Evolutionary conservation across 2,113 vertebrate species (phyloP).

Genomic region (Psittacula cyanocephala): DNA sequence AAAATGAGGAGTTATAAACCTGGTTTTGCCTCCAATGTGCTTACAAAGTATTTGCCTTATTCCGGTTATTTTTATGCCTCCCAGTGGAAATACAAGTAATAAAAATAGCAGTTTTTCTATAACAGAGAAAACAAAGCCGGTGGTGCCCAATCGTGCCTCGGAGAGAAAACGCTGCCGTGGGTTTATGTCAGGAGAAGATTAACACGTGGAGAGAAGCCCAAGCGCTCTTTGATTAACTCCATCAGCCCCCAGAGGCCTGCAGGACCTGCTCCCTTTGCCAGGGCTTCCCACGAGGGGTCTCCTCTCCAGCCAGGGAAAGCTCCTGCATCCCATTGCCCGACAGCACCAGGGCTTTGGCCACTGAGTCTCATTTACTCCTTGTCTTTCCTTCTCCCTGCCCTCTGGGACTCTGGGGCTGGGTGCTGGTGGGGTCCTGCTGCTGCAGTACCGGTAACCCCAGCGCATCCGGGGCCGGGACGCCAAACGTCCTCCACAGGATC

Average conservation of each 20-base stretch:
- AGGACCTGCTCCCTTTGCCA: constrained; percentile 4
- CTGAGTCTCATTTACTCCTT: accelerated
- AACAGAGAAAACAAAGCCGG: constrained; percentile 54
- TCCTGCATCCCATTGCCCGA: not conserved
- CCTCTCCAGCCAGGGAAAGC: not conserved
- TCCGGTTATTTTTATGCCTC: constrained; percentile 51
- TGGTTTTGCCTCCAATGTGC: not conserved
- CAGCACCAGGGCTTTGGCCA: not conserved
- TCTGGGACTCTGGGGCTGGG: accelerated
- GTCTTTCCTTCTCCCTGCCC: not conserved
- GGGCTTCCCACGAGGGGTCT: not conserved
- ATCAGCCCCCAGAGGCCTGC: not conserved
- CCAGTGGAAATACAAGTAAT: constrained; percentile 58
- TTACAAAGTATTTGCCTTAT: constrained; percentile 54
- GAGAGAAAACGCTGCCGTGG: constrained; percentile 46
- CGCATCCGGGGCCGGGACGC: accelerated
- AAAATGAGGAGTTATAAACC: constrained; percentile 1
- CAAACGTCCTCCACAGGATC: not conserved
- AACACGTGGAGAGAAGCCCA: constrained; percentile 33
- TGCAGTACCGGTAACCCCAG: not conserved
- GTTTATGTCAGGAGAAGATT: constrained; percentile 50
- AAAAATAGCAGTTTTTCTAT: constrained; percentile 60
- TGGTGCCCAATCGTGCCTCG: not conserved
- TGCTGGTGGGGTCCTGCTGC: not conserved
- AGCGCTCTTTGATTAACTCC: constrained; percentile 49